These are phyloP conservation scores for Macrocentrus cingulum DNA, from an alignment of 1,140 invertebrate species.

Conservation along the genomic window DNA sequence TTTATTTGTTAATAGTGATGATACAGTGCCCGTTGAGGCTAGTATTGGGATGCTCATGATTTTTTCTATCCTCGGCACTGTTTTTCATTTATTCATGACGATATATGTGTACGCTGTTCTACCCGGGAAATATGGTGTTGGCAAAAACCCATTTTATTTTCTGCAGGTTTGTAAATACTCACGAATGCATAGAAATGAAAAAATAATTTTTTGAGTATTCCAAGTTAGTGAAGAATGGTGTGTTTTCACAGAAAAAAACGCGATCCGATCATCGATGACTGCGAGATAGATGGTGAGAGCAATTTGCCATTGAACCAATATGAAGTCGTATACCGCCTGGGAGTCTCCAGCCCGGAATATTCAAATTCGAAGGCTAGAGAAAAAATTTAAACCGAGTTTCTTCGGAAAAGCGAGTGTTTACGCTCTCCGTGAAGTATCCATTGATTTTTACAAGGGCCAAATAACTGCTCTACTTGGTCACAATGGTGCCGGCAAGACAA, in stretches of 20 bases:
- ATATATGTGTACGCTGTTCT: not conserved
- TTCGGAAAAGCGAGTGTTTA: constrained; percentile 40
- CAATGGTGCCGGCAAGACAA: constrained; percentile 84
- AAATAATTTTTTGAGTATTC: not conserved
- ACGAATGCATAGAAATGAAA: not conserved
- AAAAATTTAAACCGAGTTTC: constrained; percentile 39
- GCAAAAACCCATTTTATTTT: not conserved
- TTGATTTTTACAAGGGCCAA: constrained; percentile 68
- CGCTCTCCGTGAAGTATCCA: constrained; percentile 54
- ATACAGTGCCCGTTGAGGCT: no score
- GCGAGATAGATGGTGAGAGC: not conserved
- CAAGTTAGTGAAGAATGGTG: not conserved
- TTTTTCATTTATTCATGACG: not conserved
- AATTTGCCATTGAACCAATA: not conserved
- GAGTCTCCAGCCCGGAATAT: constrained; percentile 43
- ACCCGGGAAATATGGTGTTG: not conserved
- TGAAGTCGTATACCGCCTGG: not conserved
- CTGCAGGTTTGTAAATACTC: not conserved
- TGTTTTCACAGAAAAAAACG: not conserved
- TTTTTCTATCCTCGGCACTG: not conserved
- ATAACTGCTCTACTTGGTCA: constrained; percentile 77
- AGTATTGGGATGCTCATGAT: not conserved
- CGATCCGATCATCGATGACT: no score
- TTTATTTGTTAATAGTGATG: no score
- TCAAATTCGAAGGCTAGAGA: constrained; percentile 51